Conservation (phyloP, 2,888 invertebrate species). For the Xestia sexstrigata region DNA sequence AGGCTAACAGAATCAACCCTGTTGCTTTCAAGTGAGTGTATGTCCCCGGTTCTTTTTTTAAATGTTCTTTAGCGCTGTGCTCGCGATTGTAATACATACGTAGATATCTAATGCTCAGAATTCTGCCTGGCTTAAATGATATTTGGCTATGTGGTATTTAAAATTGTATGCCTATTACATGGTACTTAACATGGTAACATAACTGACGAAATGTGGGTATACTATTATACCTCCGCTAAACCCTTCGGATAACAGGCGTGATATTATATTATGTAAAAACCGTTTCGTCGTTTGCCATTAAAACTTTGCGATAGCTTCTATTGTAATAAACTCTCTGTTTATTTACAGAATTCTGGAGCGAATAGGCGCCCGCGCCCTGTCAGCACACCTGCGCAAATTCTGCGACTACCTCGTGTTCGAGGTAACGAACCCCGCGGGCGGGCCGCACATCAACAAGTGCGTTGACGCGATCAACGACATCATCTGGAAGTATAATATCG, state of each 20-base stretch:
- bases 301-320: neutral
- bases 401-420: conserved; percentile 98
- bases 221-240: neutral
- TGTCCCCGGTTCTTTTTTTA: conserved; percentile 5
- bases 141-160: neutral
- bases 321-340: neutral
- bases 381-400: conserved; percentile 97
- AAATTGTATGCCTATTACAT: neutral
- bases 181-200: neutral
- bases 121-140: neutral
- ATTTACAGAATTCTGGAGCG: conserved; percentile 95
- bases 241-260: neutral
- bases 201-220: neutral
- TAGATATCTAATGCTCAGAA: neutral
- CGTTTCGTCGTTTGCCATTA: neutral
- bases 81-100: conserved; percentile 2
- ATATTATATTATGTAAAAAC: neutral
- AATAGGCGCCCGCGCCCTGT: conserved; percentile 97
- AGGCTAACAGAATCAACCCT: conserved; percentile 97
- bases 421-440: conserved; percentile 96
- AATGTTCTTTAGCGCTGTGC: neutral
- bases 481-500: conserved; percentile 99
- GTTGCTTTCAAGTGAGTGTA: conserved; percentile 97
- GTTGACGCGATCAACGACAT: conserved; percentile 98
- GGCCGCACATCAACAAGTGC: conserved; percentile 97